Base-by-base conservation (phyloP, 2,888 invertebrate species). In the Lordiphosa fenestrarum region DNA sequence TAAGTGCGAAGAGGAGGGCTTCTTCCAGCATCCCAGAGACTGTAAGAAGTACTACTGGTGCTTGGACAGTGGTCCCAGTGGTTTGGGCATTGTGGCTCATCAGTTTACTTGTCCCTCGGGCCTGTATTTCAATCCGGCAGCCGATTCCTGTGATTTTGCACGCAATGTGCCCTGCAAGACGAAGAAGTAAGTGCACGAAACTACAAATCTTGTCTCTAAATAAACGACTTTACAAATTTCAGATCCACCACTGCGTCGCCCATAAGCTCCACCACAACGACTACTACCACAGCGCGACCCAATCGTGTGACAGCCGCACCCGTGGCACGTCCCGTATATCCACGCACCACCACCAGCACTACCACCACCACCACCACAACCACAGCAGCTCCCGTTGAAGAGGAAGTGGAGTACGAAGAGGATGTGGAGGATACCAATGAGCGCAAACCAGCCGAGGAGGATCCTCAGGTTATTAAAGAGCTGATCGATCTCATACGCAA, bases 11-110 rank as follows among this genome's bases (percentile, higher is more conserved):
- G 97, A 97, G 69, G 97, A 97, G 91, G 97, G 97, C 2, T 97
- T 97, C 91, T 97, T 94, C 90, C 94, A 94, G 12, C 96, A 97
- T 90, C 97, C 97, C 0, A 92, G 95, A 38, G 97, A 97, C 89
- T 97, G 97, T 89, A 96, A 96, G 88, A 97, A 97, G 87, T 97
- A 97, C 87, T 97, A 95, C 90, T 97, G 97, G 97, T 97, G 97
- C 86, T 90, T 97, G 68, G 96, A 96, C 87, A 95, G 94, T 77
- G 96, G 96, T 3, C 94, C 96, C 0, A 95, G 96, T 0, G 95
- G 96, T 83, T 91, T 96, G 13, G 97, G 97, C 65, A 94, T 97
- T 47, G 95, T 97, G 4, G 96, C 96, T 0, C 96, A 97, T 90
- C 95, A 95, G 86, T 97, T 97, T 87, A 97, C 96, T 0, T 97